These are phyloP conservation scores for Onychomys torridus DNA, from an alignment of 2,797 vertebrate species.

Conservation along the genomic window DNA sequence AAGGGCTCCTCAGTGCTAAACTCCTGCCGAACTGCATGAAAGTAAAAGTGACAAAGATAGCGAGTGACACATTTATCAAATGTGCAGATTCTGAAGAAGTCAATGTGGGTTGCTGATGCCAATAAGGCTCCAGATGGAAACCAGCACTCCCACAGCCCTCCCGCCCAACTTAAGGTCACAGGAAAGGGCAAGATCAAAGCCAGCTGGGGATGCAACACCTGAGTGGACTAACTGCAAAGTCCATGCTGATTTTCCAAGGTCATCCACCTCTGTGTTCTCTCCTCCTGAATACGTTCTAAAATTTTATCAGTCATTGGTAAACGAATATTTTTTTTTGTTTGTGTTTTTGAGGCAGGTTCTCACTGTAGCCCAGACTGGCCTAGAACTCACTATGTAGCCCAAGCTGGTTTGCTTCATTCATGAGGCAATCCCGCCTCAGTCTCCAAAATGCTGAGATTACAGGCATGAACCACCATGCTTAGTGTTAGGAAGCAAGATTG, in stretches of 20 bases:
- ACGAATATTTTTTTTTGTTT: not conserved
- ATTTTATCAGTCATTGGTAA: not conserved
- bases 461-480: not conserved
- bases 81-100: constrained; percentile 70
- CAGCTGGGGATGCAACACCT: not conserved
- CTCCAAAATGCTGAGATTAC: not conserved
- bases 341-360: not conserved
- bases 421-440: not conserved
- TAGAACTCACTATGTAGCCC: not conserved
- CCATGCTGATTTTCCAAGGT: not conserved
- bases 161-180: not conserved
- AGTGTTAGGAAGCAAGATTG: not conserved
- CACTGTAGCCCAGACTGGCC: not conserved
- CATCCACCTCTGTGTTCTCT: not conserved
- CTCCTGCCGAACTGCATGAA: constrained; percentile 82
- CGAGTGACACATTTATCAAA: constrained; percentile 89
- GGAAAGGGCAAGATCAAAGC: not conserved
- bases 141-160: not conserved
- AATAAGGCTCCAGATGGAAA: not conserved
- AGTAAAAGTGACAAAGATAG: constrained; percentile 84
- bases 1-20: constrained; percentile 87
- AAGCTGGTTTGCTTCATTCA: not conserved
- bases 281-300: not conserved
- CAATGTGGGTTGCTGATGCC: not conserved
- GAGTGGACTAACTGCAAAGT: not conserved